phyloP scores from a whole-genome alignment of 2,888 invertebrate species.

The Acanthoscelides obtectus region DNA sequence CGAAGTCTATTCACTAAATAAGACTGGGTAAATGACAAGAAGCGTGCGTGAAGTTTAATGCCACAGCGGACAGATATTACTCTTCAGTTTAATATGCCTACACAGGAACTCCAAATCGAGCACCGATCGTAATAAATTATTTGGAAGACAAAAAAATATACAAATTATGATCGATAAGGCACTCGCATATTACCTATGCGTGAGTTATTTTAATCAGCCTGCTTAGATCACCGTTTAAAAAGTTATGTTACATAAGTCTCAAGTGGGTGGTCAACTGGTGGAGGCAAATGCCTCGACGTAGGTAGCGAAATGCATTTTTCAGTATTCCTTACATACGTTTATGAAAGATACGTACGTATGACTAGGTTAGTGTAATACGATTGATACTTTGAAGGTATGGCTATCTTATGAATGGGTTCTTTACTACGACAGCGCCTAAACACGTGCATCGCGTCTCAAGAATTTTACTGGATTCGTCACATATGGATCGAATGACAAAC shows the following conservation, averaged over 20 bases:
- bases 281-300: background rate
- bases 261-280: background rate
- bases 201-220: background rate
- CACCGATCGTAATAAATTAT: background rate
- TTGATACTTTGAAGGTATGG: background rate
- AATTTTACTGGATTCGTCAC: background rate
- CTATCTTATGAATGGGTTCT: background rate
- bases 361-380: background rate
- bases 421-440: background rate
- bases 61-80: no score
- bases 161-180: background rate
- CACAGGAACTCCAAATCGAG: background rate
- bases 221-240: background rate
- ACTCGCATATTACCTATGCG: background rate
- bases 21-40: no score
- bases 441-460: background rate
- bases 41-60: no score
- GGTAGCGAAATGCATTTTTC: background rate
- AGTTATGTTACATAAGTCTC: background rate
- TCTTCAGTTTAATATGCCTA: no score
- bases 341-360: background rate
- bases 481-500: background rate
- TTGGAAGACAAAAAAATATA: no score
- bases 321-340: background rate
- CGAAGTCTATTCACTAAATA: no score